Conservation (phyloP, 37 sponge, comb jelly and placozoan genomes). For the Geodia barretti region DNA sequence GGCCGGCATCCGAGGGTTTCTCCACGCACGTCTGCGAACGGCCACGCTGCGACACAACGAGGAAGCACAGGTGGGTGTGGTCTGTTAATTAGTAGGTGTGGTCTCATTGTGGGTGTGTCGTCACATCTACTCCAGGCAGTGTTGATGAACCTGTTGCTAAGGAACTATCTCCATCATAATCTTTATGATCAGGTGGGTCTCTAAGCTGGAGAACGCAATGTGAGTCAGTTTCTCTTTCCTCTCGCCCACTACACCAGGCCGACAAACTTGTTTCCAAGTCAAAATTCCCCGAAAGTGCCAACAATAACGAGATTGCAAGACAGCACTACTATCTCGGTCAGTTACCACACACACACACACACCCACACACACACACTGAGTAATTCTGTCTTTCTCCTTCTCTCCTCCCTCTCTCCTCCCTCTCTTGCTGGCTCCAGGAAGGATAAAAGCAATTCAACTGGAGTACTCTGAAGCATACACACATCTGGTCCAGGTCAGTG, state of each 20-base stretch:
- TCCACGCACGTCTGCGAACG: constrained; percentile 90
- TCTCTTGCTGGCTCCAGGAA: no score
- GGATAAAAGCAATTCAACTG: constrained; percentile 92
- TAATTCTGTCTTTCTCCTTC: neutral
- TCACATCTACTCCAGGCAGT: constrained; percentile 65
- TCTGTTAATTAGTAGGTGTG: neutral
- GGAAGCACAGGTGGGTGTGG: constrained; percentile 67
- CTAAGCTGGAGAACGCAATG: neutral
- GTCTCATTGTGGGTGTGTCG: neutral
- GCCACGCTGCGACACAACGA: constrained; percentile 86
- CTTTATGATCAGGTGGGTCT: constrained; percentile 86
- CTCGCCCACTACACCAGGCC: no score
- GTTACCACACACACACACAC: neutral
- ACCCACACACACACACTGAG: neutral
- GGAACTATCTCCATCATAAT: constrained; percentile 95
- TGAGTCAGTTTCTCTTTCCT: no score
- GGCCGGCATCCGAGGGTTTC: constrained; percentile 78
- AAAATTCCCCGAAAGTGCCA: constrained; percentile 87
- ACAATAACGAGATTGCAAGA: constrained; percentile 92
- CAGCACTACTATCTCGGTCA: constrained; percentile 91
- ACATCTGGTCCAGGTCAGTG: constrained; percentile 70
- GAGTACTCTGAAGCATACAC: constrained; percentile 90
- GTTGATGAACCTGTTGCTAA: constrained; percentile 88
- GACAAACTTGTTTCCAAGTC: constrained; percentile 92
- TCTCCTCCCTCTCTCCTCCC: no score